Base-by-base conservation (phyloP, 2,797 vertebrate genomes). In the Spea hammondii region DNA sequence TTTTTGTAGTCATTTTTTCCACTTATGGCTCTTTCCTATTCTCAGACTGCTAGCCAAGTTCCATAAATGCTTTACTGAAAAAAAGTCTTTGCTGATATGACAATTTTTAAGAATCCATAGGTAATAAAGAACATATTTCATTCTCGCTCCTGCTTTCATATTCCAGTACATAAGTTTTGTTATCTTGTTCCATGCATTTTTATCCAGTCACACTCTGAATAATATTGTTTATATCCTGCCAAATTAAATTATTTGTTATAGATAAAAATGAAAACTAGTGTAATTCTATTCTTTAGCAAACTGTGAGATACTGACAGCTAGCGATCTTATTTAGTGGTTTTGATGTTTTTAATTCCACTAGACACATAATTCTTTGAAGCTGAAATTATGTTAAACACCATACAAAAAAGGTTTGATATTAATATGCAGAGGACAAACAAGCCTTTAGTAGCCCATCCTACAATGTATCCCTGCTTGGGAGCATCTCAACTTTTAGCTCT, bases 71-170 rank as follows among this genome's bases (percentile, higher is more conserved):
- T 67, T 68, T 67, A 51, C 53, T 54, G 51, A 11, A 17, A 65
- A 17, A 32, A 66, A 10, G 13, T 32, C 54, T 77, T 77, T 78
- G 70, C 70, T 78, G 70, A 78, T 51, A 60, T 68, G 12, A 65
- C 47, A 12, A 48, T 78, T 78, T 65, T 47, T 0, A 67, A 13
- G 10, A 72, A 72, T 46, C 67, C 59, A 51, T 57, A 66, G 62
- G 51, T 73, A 77, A 77, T 77, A 77, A 70, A 77, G 48, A 70
- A 48, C 14, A 32, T 54, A 60, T 74, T 46, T 68, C 59, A 49
- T 60, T 55, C 17, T 55, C 8, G 14, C 48, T n/a, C 12, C 64
- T 74, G 9, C 65, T 60, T 73, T 57, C 45, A 66, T 46, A 68
- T 57, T 68, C n/a, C 47, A n/a, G 8, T n/a, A 8, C 14, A 45